Conservation (phyloP, 2,797 vertebrate genomes). For the Mustela erminea region DNA sequence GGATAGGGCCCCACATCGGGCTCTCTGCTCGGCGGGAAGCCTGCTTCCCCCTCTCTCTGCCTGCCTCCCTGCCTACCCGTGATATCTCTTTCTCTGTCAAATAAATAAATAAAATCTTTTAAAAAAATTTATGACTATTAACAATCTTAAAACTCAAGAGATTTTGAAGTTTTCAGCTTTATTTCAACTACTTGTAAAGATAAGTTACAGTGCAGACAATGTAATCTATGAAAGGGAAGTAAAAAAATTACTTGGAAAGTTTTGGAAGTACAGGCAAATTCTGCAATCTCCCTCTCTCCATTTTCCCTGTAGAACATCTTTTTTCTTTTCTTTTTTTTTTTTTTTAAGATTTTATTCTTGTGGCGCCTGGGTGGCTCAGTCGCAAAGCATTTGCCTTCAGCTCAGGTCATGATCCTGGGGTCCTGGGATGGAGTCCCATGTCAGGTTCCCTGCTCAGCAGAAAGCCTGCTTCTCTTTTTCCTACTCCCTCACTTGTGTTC, state of each 20-base stretch:
- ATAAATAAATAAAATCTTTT: too few species aligned
- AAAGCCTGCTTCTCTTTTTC: neutral
- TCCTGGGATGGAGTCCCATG: neutral
- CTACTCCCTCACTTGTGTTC: neutral
- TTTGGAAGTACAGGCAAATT: neutral
- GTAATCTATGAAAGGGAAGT: neutral
- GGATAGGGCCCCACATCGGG: too few species aligned
- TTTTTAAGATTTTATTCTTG: too few species aligned
- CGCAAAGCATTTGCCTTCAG: neutral
- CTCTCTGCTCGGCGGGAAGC: too few species aligned
- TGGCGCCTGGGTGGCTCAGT: neutral
- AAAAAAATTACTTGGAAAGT: neutral
- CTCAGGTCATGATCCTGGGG: neutral
- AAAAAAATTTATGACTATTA: neutral
- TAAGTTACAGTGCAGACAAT: conserved; percentile 4
- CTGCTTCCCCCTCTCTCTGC: too few species aligned
- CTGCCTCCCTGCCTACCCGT: too few species aligned
- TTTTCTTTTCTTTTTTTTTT: neutral
- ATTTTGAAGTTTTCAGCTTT: conserved; percentile 32
- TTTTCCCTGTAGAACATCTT: neutral
- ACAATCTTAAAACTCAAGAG: neutral
- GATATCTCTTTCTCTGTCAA: too few species aligned
- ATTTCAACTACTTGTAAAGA: conserved; percentile 46
- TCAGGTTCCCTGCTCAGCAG: neutral
- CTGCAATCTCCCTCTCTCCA: neutral